Base-by-base conservation (phyloP, 2,888 invertebrate species). In the Mythimna ferrago region DNA sequence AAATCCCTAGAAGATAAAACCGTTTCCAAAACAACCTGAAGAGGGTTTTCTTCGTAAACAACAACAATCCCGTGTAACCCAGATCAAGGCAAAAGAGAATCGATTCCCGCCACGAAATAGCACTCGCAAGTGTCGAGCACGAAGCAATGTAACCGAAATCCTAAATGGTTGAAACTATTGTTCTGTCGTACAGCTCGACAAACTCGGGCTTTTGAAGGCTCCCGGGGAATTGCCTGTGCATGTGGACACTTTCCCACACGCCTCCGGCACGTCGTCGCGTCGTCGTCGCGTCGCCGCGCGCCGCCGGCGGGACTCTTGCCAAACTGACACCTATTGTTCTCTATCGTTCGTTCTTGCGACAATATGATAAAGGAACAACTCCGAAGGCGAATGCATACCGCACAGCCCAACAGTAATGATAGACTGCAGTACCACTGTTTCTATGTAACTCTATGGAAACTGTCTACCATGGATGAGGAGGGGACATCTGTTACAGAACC, bases 231-330 rank as follows among this genome's bases (percentile, higher is more conserved):
- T 74, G 73, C 72, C 73, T 57, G 21, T 84, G 79, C 89, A 90
- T 84, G 86, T 90, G 89, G 81, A 78, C 80, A 80, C 76, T 87
- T 89, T 89, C 89, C 89, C 90, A 90, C 88, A 84, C 80, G 80
- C 78, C 81, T 79, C 75, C 9, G 61, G 63, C 71, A 58, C 75
- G 74, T 56, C 70, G 71, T 38, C 21, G 73, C 53, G 21, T 58
- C n/a, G 70, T 7, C 71, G 68, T 6, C 64, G 61, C 56, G 38
- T 62, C 54, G 44, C 60, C 54, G 51, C 51, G 56, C 54, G 44
- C 60, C 54, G 51, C 51, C 76, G 54, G 56, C 67, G 78, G 84
- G 82, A 83, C 73, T 75, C 73, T 79, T 85, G 85, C 85, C 86
- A 86, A 86, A 85, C 82, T 85, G 76, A 64, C 77, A 71, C 75